Conservation (phyloP, 2,888 invertebrate genomes). For the Lysandra bellargus region DNA sequence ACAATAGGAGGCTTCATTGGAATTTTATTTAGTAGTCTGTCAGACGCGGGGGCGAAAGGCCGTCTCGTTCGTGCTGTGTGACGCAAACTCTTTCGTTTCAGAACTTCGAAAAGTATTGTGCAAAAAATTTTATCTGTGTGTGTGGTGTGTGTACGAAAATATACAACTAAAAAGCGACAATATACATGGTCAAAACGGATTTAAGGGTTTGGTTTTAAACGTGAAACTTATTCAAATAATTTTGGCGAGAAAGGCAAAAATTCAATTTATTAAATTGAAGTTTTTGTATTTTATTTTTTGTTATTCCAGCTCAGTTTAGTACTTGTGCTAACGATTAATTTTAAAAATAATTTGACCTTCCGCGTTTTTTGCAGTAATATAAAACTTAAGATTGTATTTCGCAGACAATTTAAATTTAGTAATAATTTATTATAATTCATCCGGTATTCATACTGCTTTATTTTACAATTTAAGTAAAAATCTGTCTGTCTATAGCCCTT, state of each 20-base stretch:
- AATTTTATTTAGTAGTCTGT: conserved; percentile 4
- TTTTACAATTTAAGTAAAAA: not conserved
- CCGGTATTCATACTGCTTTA: not conserved
- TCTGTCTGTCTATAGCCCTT: no score
- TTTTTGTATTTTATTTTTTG: not conserved
- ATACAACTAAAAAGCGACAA: not conserved
- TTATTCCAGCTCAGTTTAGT: not conserved
- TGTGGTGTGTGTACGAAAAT: not conserved
- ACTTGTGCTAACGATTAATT: not conserved
- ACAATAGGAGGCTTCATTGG: not conserved
- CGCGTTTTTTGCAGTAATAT: not conserved
- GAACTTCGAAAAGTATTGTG: not conserved
- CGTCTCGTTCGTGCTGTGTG: not conserved
- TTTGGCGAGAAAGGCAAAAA: not conserved
- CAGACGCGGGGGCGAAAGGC: not conserved
- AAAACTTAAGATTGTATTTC: not conserved
- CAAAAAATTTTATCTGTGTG: not conserved
- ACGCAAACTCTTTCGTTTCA: not conserved
- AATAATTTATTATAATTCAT: not conserved
- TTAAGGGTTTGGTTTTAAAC: not conserved
- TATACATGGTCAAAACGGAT: not conserved
- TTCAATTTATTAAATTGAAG: not conserved
- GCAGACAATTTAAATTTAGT: not conserved
- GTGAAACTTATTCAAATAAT: not conserved
- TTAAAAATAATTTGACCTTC: not conserved